Evolutionary conservation across 2,797 vertebrate genomes (phyloP), one percentile per base, ranked within the genome.

Genomic region (Melanotaenia nigrans): DNA sequence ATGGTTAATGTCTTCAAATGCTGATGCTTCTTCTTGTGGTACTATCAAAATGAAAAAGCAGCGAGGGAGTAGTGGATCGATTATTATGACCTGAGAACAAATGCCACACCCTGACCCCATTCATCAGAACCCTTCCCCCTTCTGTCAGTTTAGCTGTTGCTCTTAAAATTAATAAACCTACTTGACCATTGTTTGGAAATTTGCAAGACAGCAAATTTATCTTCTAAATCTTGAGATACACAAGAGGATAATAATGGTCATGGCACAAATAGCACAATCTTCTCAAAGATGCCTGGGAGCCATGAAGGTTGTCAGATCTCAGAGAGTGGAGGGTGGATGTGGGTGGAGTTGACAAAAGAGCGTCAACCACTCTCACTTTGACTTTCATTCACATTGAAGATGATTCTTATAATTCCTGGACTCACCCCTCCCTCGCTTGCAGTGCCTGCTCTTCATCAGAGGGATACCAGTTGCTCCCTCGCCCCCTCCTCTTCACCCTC

Each of bases 351-450:
- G 2, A 66, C 56, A 20, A 8, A 68, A 36, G 68, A 64, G 66
- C 72, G 35, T 80, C 68, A 42, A 73, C 30, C 49, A 6, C 57
- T 49, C 68, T 79, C 45, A 2, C 68, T 82, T 71, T 78, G 79
- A 86, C 79, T 90, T 90, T 89, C 76, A 84, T 86, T 90, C 80
- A 85, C 79, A 72, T 68, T 72, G 63, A 81, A 78, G 77, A 79
- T 71, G 58, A 80, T 67, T 70, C 78, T 71, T 65, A 65, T 80
- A 61, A 71, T 82, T 86, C 85, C 67, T 68, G n/a, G 61, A 70
- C 73, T 65, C 35, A 14, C 36, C 57, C 80, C 78, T 64, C 71
- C 75, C 73, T 77, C 61, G 25, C 47, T 61, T 66, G 75, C 59
- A 49, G 53, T 71, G 66, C 54, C 18, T 57, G 38, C 33, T 68